Base-by-base conservation (phyloP, 1,140 invertebrate genomes). In the Calosoma granatense region DNA sequence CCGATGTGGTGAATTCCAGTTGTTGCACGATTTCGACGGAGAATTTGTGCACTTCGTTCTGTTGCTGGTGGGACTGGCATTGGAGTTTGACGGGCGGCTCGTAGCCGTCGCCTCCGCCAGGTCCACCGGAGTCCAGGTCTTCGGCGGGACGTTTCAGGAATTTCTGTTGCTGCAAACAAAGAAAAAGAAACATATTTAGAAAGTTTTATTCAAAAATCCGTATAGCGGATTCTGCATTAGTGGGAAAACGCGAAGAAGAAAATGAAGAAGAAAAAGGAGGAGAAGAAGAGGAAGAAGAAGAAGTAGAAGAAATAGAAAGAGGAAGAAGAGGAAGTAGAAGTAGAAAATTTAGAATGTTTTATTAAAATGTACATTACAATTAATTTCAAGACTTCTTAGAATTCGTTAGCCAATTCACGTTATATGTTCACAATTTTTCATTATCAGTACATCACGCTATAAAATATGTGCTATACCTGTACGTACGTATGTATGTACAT, bases 11-110 rank as follows among this genome's bases (percentile, higher is more conserved):
- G 65, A 93, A 93, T 64, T 91, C 88, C 12, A 91, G 68, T 67
- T 94, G 89, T 65, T 94, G 90, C 0, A 90, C 90, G 56, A 94
- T 94, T 73, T 94, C 89, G 15, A 94, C 90, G 0, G 88, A 90
- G 71, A 93, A 90, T 67, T 90, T 90, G 41, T 85, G 87, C 56
- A 88, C 81, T 52, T 78, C 77, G 21, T 72, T 68, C 61, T 72
- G 65, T 60, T 72, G 60, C 60, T 69, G 56, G 63, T 67, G 30
- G 23, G 59, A 66, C 51, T 70, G 68, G 64, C 86, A 87, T 70
- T 85, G 85, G 58, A 88, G 72, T 71, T 88, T 88, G n/a, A 86
- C 81, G 30, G 86, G 83, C 39, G 86, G 86, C 65, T 88, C 87
- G 62, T 71, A 78, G 56, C 74, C 78, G 56, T 84, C 82, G 39